These are phyloP conservation scores for Pygoscelis antarcticus DNA, from an alignment of 2,113 vertebrate genomes.

Conservation along the genomic window DNA sequence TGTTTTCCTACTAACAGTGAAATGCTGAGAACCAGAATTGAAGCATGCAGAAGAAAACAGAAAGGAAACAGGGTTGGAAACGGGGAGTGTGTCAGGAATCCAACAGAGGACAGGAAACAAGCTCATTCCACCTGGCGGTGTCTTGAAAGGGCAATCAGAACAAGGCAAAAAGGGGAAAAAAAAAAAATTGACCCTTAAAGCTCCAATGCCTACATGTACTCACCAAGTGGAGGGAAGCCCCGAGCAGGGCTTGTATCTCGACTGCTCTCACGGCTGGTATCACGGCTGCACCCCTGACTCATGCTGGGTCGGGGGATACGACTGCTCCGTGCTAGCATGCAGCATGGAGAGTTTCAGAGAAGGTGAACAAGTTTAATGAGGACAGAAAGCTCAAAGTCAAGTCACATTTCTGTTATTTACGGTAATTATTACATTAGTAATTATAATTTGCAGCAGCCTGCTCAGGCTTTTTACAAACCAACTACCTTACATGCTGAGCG, in stretches of 20 bases:
- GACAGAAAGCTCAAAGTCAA: slow-evolving; percentile 82
- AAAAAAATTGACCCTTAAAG: slow-evolving; percentile 58
- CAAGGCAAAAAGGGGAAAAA: not conserved
- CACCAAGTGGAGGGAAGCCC: slow-evolving; percentile 97
- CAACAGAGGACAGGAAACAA: slow-evolving; percentile 46
- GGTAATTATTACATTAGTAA: slow-evolving; percentile 72
- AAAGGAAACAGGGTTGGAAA: slow-evolving; percentile 44
- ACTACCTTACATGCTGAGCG: not conserved
- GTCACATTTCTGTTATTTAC: slow-evolving; percentile 76
- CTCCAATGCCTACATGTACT: slow-evolving; percentile 83
- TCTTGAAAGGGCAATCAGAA: slow-evolving; percentile 53
- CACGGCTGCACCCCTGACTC: slow-evolving; percentile 99
- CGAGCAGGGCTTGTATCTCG: slow-evolving; percentile 98
- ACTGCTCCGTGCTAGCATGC: slow-evolving; percentile 99
- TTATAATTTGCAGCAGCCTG: slow-evolving; percentile 37
- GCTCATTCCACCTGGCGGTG: slow-evolving; percentile 68
- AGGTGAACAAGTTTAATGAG: slow-evolving; percentile 94
- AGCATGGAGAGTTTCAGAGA: slow-evolving; percentile 94
- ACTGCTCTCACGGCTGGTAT: slow-evolving; percentile 99
- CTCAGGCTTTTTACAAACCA: slow-evolving; percentile 33
- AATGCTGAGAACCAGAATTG: slow-evolving; percentile 54
- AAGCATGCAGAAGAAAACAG: slow-evolving; percentile 73
- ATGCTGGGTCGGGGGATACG: slow-evolving; percentile 99
- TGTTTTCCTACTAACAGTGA: slow-evolving; percentile 29
- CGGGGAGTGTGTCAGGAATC: slow-evolving; percentile 18